phyloP scores from a whole-genome alignment of 2,888 invertebrate species.

The Drosophila histrio region DNA sequence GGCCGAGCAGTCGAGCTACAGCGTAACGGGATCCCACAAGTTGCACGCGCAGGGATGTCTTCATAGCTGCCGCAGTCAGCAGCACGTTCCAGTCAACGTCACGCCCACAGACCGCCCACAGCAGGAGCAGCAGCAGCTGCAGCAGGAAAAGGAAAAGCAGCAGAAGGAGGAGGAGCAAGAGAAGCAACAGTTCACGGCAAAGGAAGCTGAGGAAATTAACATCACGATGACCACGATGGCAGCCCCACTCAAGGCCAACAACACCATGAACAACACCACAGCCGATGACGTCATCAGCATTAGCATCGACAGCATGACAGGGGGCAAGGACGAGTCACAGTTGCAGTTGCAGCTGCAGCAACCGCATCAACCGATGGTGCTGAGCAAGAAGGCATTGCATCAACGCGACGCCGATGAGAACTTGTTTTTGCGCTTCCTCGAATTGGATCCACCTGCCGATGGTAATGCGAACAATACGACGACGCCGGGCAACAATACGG shows the following conservation, averaged over 20 bases:
- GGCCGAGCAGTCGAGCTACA: constrained; percentile 85
- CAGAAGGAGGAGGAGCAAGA: constrained; percentile 10
- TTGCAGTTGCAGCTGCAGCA: constrained; percentile 14
- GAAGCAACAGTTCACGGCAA: constrained; percentile 8
- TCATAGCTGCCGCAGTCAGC: constrained; percentile 79
- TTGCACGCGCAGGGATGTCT: constrained; percentile 88
- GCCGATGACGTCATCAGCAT: constrained; percentile 81
- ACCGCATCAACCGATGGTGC: constrained; percentile 72
- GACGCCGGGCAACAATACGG: background rate
- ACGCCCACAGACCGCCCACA: constrained; percentile 46
- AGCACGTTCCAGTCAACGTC: constrained; percentile 22
- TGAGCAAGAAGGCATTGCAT: constrained; percentile 86
- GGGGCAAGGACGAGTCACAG: constrained; percentile 43
- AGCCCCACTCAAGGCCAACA: constrained; percentile 78
- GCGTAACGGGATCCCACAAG: constrained; percentile 88
- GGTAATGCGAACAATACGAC: constrained; percentile 85
- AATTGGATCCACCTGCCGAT: constrained; percentile 88
- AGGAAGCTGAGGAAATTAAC: background rate
- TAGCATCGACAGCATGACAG: constrained; percentile 80
- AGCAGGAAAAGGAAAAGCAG: constrained; percentile 10
- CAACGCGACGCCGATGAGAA: constrained; percentile 90
- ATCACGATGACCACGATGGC: constrained; percentile 37
- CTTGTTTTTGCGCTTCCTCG: constrained; percentile 90
- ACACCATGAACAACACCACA: background rate
- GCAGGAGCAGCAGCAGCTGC: constrained; percentile 18